Evolutionary conservation across 2,888 invertebrate genomes (phyloP).

Genomic region (Nemoura dubitans): DNA sequence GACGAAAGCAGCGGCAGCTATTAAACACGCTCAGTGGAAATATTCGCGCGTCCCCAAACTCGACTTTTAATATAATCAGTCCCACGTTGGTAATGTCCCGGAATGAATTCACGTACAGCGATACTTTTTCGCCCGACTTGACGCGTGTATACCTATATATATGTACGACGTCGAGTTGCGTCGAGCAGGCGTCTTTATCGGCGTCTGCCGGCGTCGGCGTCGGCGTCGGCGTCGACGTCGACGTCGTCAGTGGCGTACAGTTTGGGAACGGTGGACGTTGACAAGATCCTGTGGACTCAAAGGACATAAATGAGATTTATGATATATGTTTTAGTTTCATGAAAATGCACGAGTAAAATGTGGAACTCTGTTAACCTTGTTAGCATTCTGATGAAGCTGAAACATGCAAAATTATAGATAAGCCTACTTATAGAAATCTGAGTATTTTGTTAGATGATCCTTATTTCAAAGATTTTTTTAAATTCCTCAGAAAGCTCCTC

Average conservation of each 20-base stretch:
- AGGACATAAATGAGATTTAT: too few relatives aligned
- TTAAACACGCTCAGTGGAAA: slow-evolving; percentile 18
- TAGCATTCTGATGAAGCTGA: too few relatives aligned
- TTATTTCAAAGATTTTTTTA: too few relatives aligned
- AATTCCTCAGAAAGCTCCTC: too few relatives aligned
- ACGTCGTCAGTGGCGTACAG: neutral
- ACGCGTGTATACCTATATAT: neutral
- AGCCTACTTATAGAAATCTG: too few relatives aligned
- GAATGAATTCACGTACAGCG: slow-evolving; percentile 34
- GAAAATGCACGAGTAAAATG: too few relatives aligned
- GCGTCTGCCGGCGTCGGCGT: neutral
- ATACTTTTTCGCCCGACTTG: neutral
- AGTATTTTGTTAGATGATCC: too few relatives aligned
- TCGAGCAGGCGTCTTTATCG: neutral
- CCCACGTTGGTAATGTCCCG: slow-evolving; percentile 36
- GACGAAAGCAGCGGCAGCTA: neutral
- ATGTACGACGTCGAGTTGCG: neutral
- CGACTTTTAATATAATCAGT: slow-evolving; percentile 42
- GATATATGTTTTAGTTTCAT: too few relatives aligned
- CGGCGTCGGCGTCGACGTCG: neutral
- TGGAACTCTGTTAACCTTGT: too few relatives aligned
- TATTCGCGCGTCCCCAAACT: slow-evolving; percentile 19
- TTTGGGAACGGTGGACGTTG: too few relatives aligned
- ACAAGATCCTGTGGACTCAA: too few relatives aligned
- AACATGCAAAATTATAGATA: too few relatives aligned